phyloP scores from a whole-genome alignment of 2,113 vertebrate genomes.

The Pipa parva region DNA sequence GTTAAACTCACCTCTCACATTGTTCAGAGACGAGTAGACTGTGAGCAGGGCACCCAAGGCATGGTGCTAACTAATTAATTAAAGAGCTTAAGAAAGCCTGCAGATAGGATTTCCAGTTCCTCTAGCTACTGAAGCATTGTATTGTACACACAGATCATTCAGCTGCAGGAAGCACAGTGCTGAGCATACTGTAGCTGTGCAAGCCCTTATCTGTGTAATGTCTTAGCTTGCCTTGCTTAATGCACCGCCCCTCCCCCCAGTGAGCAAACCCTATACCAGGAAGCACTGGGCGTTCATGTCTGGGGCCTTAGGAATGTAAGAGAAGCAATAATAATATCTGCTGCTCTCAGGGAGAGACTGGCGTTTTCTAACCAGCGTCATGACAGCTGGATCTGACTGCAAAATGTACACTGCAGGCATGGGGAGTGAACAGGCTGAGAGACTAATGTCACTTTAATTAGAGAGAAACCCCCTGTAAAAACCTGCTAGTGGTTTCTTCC shows the following conservation, averaged over 20 bases:
- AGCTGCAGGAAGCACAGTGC: slow-evolving; percentile 48
- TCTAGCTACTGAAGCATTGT: slow-evolving; percentile 55
- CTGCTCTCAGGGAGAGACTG: background rate
- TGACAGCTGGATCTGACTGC: slow-evolving; percentile 10
- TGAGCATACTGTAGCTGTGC: slow-evolving; percentile 46
- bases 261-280: slow-evolving; percentile 55
- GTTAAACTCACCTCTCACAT: slow-evolving; percentile 71
- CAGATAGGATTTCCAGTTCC: slow-evolving; percentile 39
- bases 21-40: slow-evolving; percentile 50
- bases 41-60: slow-evolving; percentile 52
- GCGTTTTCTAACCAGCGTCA: background rate
- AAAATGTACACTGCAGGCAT: background rate
- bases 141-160: slow-evolving; percentile 45
- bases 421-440: background rate
- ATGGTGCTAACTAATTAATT: slow-evolving; percentile 54
- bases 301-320: slow-evolving; percentile 37
- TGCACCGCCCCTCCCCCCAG: slow-evolving; percentile 57
- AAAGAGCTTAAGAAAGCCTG: slow-evolving; percentile 47
- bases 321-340: slow-evolving; percentile 3
- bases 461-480: slow-evolving; percentile 41
- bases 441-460: too few species aligned
- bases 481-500: slow-evolving; percentile 52
- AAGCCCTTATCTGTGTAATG: slow-evolving; percentile 58
- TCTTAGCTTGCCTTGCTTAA: slow-evolving; percentile 57
- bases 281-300: slow-evolving; percentile 55